These are phyloP conservation scores for Pristionchus mayeri DNA, from an alignment of 2,888 invertebrate genomes.

Conservation along the genomic window DNA sequence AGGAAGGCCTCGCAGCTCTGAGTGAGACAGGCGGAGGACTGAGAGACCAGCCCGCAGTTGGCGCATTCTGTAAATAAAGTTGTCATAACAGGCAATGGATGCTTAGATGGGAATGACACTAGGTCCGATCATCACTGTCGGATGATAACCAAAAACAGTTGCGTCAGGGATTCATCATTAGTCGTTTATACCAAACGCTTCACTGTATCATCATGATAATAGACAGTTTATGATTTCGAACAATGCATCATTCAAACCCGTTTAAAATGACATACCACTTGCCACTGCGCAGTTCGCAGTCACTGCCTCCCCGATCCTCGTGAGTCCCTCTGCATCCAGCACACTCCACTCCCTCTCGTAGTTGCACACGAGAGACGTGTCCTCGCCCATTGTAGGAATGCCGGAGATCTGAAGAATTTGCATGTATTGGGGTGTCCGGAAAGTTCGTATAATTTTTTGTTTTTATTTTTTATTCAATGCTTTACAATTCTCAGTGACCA, in stretches of 20 bases:
- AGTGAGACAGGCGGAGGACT: constrained; percentile 43
- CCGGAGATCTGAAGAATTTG: constrained; percentile 43
- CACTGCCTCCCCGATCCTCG: constrained; percentile 35
- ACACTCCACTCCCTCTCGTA: constrained; percentile 48
- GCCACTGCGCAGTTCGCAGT: constrained; percentile 49
- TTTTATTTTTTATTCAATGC: no score
- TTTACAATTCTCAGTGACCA: no score
- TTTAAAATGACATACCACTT: background rate
- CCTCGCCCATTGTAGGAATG: constrained; percentile 48
- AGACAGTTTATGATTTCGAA: no score
- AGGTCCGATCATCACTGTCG: no score
- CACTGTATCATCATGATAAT: no score
- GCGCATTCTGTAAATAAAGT: constrained; percentile 35
- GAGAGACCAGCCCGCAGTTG: constrained; percentile 47
- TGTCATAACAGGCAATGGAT: background rate
- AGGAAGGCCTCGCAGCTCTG: constrained; percentile 45
- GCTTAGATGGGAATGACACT: no score
- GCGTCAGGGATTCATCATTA: no score
- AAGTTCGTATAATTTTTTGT: no score
- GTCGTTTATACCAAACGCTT: no score
- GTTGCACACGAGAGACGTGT: constrained; percentile 41
- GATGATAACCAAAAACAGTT: no score
- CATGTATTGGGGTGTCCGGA: no score
- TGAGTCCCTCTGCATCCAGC: constrained; percentile 42
- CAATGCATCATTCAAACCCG: no score